Percentiles rank a stretch among this genome's conserved stretches.
These are phyloP conservation scores for Lamprologus tigripictilis DNA, from an alignment of 2,113 vertebrate genomes.

Conservation along the genomic window DNA sequence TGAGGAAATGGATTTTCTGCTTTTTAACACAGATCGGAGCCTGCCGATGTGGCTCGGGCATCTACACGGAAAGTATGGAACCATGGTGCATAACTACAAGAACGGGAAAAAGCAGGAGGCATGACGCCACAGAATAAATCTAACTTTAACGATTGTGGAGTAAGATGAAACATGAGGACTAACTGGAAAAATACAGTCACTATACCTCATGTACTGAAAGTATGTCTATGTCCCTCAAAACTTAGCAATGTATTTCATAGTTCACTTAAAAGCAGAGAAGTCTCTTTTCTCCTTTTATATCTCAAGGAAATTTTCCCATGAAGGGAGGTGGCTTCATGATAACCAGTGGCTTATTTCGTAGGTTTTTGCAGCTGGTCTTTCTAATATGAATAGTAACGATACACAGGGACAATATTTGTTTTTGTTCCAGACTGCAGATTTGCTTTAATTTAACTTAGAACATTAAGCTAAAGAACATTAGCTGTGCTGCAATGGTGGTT, in stretches of 20 bases:
- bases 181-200: background rate
- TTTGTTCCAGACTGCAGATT: background rate
- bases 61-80: background rate
- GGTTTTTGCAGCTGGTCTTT: background rate
- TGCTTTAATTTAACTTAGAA: background rate
- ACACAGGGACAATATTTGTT: background rate
- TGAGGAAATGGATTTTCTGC: background rate
- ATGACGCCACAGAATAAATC: background rate
- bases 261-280: background rate
- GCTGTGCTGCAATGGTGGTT: background rate
- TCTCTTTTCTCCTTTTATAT: background rate
- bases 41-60: background rate
- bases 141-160: background rate
- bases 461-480: background rate
- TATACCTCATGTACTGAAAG: background rate
- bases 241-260: background rate
- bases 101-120: background rate
- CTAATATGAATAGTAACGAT: background rate
- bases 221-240: background rate
- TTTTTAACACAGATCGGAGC: background rate
- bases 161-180: background rate
- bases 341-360: rapidly evolving
- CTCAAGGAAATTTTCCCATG: background rate
- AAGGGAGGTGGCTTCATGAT: background rate
- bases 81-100: background rate